Evolutionary conservation across 2,797 vertebrate species (phyloP), one percentile per base, ranked within the genome.

Genomic region (Rousettus madagascariensis): DNA sequence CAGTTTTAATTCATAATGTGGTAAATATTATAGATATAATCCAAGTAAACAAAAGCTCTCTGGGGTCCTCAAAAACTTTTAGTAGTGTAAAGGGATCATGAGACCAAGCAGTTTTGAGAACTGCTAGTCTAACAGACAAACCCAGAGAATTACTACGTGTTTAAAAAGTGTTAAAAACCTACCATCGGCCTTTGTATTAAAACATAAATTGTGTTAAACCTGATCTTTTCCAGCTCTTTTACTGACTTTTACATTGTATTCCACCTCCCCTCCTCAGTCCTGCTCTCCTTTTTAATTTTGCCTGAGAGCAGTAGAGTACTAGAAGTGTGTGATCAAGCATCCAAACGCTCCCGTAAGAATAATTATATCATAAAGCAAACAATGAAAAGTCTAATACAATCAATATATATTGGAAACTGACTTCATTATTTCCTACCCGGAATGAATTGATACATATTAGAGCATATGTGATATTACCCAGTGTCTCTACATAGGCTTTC

Each of bases 1-100:
- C 69, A 59, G 79, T 84, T 92, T 95, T 96, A 59, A 86, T 49
- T 93, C 94, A 66, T 86, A 86, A 66, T 57, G 38, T 53, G 38
- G 61, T 46, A 84, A 91, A 79, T 87, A 93, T 53, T n/a, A 78
- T 59, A 92, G 86, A 65, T 91, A 22, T 38, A 83, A 75, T 79
- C 66, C 72, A 80, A 36, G 38, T 49, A 72, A 74, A 87, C 22
- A 41, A 41, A 90, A 61, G 13, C 71, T 92, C 75, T 84, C 77
- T 88, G 72, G 43, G 26, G 59, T 91, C 51, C 63, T 65, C 79
- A 59, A 2, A 82, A 86, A 71, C 33, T 77, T 94, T 83, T 93
- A 75, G 87, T 61, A 66, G 16, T 36, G 7, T 33, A 86, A 65
- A 65, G 36, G 16, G 9, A 51, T 82, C 55, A 4, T 53, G 61